Evolutionary conservation across 2,113 vertebrate genomes (phyloP), one percentile per base, ranked within the genome.

Genomic region (Cygnus atratus): DNA sequence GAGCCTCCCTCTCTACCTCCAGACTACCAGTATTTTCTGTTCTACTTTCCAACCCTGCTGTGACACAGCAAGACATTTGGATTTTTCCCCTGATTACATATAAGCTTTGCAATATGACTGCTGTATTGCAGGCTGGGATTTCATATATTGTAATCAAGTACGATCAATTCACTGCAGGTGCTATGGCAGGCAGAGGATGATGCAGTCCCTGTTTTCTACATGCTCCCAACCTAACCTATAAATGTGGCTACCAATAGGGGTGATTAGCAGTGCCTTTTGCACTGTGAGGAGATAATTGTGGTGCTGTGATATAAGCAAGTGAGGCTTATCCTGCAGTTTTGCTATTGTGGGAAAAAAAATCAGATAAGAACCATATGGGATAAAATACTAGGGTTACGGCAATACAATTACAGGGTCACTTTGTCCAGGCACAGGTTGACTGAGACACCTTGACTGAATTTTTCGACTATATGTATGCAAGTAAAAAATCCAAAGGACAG

Each of bases 71-170:
- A 88, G 92, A 79, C 14, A 15, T 58, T 87, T 61, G 41, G 31
- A 79, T 94, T 95, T 93, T 91, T 55, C 55, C 63, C 43, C 59
- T 96, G 91, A 94, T 97, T 94, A 76, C 88, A 79, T 62, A 92
- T 44, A 82, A 94, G 91, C 66, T 92, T 89, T 89, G 66, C 78
- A 87, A 79, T 87, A 41, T 54, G 87, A 92, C 88, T 41, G 41
- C 70, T 89, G 58, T 95, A 92, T 67, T 94, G 76, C 74, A 92
- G 88, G n/a, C 54, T 92, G 54, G 37, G 66, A 91, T 96, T 95
- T 96, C 55, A 54, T 87, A 81, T 94, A 89, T 92, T 92, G 91
- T 91, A 96, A 97, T 97, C 96, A 96, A 92, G 88, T 95, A 66
- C 68, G 92, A 97, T 96, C 92, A 95, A 54, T 84, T 96, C 93